Percentiles rank a stretch among this genome's conserved stretches.
phyloP scores from a whole-genome alignment of 2,113 vertebrate species.

The Anguilla japonica region DNA sequence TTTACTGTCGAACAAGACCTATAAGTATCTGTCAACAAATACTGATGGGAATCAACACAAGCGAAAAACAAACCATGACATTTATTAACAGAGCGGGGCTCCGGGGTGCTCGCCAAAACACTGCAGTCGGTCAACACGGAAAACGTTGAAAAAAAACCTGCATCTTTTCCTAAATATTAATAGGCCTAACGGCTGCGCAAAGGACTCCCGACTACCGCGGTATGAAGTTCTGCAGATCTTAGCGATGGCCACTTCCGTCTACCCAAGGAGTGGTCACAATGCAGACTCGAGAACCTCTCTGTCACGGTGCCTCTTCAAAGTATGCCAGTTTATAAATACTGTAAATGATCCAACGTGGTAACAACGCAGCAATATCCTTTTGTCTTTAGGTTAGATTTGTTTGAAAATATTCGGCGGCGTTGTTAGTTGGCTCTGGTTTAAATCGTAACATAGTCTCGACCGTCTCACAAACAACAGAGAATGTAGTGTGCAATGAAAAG shows the following conservation, averaged over 20 bases:
- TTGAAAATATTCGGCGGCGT: background rate
- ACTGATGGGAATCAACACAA: constrained; percentile 10
- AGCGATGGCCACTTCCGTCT: background rate
- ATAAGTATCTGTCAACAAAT: constrained; percentile 9
- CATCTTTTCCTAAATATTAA: too few relatives aligned
- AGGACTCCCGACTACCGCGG: background rate
- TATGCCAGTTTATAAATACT: background rate
- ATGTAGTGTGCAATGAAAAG: background rate
- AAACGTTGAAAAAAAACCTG: background rate
- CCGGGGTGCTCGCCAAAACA: background rate
- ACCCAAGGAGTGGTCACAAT: constrained; percentile 28
- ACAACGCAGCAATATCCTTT: background rate
- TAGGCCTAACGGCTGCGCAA: too few relatives aligned
- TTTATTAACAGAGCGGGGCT: constrained; percentile 21
- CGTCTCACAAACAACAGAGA: background rate
- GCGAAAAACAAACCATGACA: background rate
- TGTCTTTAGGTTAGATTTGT: background rate
- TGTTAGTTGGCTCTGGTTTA: background rate
- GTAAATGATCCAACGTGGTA: background rate
- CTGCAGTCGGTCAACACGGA: constrained; percentile 15
- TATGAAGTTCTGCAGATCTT: background rate
- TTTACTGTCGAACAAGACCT: constrained; percentile 14
- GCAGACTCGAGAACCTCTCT: background rate
- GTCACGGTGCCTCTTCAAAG: background rate
- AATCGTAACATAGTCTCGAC: background rate